These are phyloP conservation scores for Hyla sarda DNA, from an alignment of 2,113 vertebrate species.

Conservation along the genomic window DNA sequence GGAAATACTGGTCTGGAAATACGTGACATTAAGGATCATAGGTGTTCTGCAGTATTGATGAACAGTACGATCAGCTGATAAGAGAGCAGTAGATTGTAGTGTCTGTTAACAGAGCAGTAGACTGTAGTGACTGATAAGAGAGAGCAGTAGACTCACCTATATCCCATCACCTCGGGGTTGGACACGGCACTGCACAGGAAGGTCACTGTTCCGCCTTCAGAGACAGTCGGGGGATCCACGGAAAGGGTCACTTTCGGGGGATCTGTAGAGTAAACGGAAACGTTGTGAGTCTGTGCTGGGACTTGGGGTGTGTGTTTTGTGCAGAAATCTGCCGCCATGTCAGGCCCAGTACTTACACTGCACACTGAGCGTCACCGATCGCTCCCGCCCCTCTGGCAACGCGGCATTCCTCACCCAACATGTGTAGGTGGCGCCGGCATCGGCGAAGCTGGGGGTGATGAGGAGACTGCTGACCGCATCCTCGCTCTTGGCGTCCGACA, in stretches of 20 bases:
- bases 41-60: too few relatives aligned
- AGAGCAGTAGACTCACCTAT: conserved; percentile 76
- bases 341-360: conserved; percentile 78
- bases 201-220: conserved; percentile 84
- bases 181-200: conserved; percentile 87
- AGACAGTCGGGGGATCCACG: conserved; percentile 85
- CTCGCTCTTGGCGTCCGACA: conserved; percentile 81
- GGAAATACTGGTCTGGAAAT: too few relatives aligned
- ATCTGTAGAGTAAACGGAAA: conserved; percentile 70
- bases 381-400: conserved; percentile 84
- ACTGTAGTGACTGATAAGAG: neutral
- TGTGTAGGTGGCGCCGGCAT: conserved; percentile 83
- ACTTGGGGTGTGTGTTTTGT: too few relatives aligned
- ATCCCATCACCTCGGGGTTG: conserved; percentile 87
- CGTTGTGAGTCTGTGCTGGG: too few relatives aligned
- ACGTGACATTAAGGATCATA: too few relatives aligned
- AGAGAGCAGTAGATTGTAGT: too few relatives aligned
- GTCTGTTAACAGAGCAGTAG: too few relatives aligned
- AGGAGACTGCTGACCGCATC: conserved; percentile 81
- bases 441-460: conserved; percentile 80
- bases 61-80: too few relatives aligned
- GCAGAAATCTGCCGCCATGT: neutral
- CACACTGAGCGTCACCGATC: conserved; percentile 83
- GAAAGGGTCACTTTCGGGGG: conserved; percentile 87
- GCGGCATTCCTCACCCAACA: conserved; percentile 86